Percentiles rank a stretch among this genome's conserved stretches.
Evolutionary conservation across 2,888 invertebrate species (phyloP).

Genomic region (Coleophora deauratella): DNA sequence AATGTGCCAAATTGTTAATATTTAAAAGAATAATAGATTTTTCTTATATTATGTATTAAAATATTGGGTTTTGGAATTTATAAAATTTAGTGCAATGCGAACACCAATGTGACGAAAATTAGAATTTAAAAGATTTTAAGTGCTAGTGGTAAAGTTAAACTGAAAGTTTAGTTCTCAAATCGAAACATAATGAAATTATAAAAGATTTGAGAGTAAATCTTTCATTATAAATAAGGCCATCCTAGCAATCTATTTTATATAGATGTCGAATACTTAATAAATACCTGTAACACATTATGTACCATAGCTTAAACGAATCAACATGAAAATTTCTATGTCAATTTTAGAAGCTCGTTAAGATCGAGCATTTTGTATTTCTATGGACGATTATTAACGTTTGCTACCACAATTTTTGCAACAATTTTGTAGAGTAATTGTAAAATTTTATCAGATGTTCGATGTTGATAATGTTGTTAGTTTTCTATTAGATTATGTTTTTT

Average conservation of each 20-base stretch:
- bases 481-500: constrained; percentile 33
- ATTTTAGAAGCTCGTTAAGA: constrained; percentile 48
- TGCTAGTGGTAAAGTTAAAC: constrained; percentile 25
- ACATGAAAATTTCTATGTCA: constrained; percentile 67
- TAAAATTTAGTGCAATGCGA: constrained; percentile 48
- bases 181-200: constrained; percentile 7
- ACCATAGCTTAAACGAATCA: constrained; percentile 62
- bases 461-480: constrained; percentile 44
- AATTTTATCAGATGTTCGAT: constrained; percentile 54
- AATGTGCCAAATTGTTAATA: constrained; percentile 69
- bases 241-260: constrained; percentile 51
- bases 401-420: constrained; percentile 66
- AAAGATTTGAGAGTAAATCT: not conserved
- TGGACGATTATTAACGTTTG: constrained; percentile 31
- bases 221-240: constrained; percentile 9
- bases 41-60: constrained; percentile 47
- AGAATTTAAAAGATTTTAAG: constrained; percentile 26
- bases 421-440: constrained; percentile 44
- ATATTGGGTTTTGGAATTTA: constrained; percentile 29
- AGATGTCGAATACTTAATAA: constrained; percentile 61
- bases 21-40: constrained; percentile 40
- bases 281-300: constrained; percentile 44
- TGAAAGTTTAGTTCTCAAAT: constrained; percentile 15
- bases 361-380: constrained; percentile 9
- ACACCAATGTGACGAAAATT: constrained; percentile 56